Evolutionary conservation across 1,140 invertebrate species (phyloP).

Genomic region (Drosophila ambigua): DNA sequence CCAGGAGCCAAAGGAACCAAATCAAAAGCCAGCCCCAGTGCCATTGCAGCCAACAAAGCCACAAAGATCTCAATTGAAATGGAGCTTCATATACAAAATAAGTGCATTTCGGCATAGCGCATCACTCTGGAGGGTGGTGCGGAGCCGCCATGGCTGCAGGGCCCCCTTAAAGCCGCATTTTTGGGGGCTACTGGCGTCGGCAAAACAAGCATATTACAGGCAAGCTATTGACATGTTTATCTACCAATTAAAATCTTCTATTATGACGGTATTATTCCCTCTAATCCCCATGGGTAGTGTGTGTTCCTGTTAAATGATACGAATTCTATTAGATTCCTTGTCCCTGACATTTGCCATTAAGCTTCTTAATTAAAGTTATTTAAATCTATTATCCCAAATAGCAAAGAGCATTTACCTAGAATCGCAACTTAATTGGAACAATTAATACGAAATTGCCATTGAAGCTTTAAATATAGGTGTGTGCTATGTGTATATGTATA

Average conservation of each 20-base stretch:
- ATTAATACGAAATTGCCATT: constrained; percentile 48
- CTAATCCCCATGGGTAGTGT: no score
- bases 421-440: constrained; percentile 30
- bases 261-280: no score
- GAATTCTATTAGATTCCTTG: no score
- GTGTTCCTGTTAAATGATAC: no score
- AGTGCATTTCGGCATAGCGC: constrained; percentile 84
- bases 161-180: constrained; percentile 91
- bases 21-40: constrained; percentile 28
- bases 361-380: not conserved
- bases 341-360: no score
- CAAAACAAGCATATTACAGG: constrained; percentile 92
- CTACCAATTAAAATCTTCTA: not conserved
- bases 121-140: constrained; percentile 84
- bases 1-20: constrained; percentile 27
- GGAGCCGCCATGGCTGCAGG: constrained; percentile 85
- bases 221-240: constrained; percentile 72
- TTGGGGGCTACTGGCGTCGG: constrained; percentile 91
- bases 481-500: not conserved
- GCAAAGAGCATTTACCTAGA: constrained; percentile 12
- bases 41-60: constrained; percentile 44
- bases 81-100: constrained; percentile 84
- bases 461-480: constrained; percentile 30
- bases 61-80: constrained; percentile 83
- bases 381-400: constrained; percentile 5